These are phyloP conservation scores for Eulemur albifrons DNA, from an alignment of 2,797 vertebrate species.

Conservation along the genomic window DNA sequence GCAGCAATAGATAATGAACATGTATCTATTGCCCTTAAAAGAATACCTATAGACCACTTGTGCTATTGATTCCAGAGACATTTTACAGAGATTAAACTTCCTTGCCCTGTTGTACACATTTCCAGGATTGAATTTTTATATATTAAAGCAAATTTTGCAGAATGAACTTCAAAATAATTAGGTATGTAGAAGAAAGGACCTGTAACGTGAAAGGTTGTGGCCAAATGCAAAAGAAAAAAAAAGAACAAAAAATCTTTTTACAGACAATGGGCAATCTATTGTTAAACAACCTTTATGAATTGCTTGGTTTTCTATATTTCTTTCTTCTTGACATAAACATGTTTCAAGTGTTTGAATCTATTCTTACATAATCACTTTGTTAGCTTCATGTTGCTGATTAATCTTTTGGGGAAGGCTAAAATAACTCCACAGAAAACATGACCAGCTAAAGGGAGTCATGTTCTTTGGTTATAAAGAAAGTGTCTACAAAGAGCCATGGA, in stretches of 20 bases:
- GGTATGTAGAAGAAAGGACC: background rate
- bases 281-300: background rate
- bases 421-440: background rate
- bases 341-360: background rate
- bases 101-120: background rate
- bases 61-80: background rate
- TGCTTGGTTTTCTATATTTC: background rate
- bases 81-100: background rate
- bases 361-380: background rate
- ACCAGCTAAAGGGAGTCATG: background rate
- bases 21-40: background rate
- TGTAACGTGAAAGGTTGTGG: background rate
- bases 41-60: background rate
- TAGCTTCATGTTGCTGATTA: background rate
- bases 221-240: background rate
- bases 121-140: background rate
- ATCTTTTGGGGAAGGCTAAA: background rate
- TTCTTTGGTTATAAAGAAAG: background rate
- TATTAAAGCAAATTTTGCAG: background rate
- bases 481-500: background rate
- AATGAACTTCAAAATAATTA: background rate
- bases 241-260: background rate
- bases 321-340: conserved; percentile 4
- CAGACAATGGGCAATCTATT: background rate
- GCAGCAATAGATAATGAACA: background rate